A percentile compares a stretch with the other conserved stretches of the same genome.
Conservation (phyloP, 2,113 vertebrate species). For the Chlamydotis undulata region DNA sequence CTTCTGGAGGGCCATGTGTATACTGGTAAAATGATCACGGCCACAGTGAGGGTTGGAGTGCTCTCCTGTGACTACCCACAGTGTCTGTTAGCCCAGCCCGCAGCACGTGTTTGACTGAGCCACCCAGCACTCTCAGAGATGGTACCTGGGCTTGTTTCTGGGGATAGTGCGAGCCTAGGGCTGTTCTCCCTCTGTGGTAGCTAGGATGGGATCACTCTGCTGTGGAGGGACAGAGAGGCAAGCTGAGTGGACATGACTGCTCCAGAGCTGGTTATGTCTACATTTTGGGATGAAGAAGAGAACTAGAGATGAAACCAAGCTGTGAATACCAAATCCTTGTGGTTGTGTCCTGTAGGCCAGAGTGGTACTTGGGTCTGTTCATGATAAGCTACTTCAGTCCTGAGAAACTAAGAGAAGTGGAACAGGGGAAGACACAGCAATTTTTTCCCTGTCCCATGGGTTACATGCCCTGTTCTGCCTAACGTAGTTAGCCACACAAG, state of each 20-base stretch:
- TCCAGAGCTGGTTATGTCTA: not conserved
- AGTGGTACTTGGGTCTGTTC: not conserved
- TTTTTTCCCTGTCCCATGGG: not conserved
- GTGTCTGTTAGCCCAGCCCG: too few species aligned
- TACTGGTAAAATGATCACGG: not conserved
- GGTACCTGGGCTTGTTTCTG: not conserved
- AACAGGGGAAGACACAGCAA: not conserved
- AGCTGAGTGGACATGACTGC: accelerated
- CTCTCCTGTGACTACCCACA: accelerated
- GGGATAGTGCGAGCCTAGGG: not conserved
- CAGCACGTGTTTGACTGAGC: not conserved
- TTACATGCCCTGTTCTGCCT: not conserved
- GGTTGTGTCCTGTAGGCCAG: not conserved
- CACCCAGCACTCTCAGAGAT: not conserved
- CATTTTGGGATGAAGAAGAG: not conserved
- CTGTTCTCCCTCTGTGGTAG: not conserved
- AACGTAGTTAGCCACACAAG: not conserved
- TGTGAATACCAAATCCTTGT: not conserved
- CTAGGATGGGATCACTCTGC: not conserved
- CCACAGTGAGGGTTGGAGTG: not conserved
- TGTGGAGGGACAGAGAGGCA: not conserved
- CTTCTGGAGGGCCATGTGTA: not conserved
- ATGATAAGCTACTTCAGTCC: not conserved
- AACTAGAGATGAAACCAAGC: not conserved
- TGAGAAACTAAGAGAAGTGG: not conserved